phyloP scores from a whole-genome alignment of 1,140 invertebrate genomes.

The Cydia pomonella region DNA sequence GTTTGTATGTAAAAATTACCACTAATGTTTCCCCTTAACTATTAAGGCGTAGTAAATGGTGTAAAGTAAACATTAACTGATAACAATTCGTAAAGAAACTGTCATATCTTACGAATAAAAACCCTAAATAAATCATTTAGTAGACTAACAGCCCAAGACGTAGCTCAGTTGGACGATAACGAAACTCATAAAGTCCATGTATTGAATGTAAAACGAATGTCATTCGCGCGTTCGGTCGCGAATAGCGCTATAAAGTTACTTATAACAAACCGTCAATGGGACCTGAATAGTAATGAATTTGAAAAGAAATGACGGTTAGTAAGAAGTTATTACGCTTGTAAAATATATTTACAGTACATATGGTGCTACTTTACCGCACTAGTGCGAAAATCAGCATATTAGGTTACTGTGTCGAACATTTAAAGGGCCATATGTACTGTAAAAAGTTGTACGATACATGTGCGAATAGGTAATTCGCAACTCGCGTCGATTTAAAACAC shows the following conservation, averaged over 20 bases:
- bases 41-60: no score
- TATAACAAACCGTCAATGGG: slow-evolving; percentile 13
- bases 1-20: no score
- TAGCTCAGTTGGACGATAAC: slow-evolving; percentile 22
- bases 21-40: no score
- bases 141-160: not conserved
- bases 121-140: slow-evolving; percentile 23
- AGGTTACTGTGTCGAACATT: no score
- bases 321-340: not conserved
- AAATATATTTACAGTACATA: no score
- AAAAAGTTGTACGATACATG: no score
- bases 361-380: no score
- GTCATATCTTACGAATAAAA: slow-evolving; percentile 1
- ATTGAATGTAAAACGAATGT: slow-evolving; percentile 24
- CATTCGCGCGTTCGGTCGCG: slow-evolving; percentile 15
- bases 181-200: slow-evolving; percentile 17
- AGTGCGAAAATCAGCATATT: no score
- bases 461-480: no score
- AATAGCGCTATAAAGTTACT: slow-evolving; percentile 20
- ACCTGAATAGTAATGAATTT: slow-evolving; percentile 2
- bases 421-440: no score
- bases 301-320: not conserved
- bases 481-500: no score
- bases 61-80: not conserved
- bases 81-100: not conserved